Conservation (phyloP, 2,888 invertebrate species). For the Nomada fucata region DNA sequence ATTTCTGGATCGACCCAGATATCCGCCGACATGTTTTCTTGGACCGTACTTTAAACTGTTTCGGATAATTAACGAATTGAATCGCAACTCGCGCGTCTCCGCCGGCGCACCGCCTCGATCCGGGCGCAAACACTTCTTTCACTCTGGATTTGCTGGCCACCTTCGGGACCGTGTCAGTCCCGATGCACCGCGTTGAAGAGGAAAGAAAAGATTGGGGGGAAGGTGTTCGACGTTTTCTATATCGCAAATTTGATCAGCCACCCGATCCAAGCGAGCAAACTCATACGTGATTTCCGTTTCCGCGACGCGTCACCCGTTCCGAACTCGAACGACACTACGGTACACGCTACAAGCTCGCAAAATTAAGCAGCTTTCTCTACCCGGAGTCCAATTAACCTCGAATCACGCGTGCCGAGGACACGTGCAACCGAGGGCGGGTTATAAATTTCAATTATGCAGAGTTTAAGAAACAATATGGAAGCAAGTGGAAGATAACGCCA, state of each 20-base stretch:
- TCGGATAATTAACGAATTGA: slow-evolving; percentile 80
- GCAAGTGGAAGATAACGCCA: slow-evolving; percentile 19
- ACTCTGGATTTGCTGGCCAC: slow-evolving; percentile 39
- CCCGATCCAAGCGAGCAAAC: no score
- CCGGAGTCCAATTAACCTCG: slow-evolving; percentile 43
- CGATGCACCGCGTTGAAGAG: background rate
- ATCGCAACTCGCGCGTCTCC: slow-evolving; percentile 67
- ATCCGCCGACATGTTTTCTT: slow-evolving; percentile 74
- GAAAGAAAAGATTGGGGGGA: no score
- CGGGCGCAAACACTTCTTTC: slow-evolving; percentile 54
- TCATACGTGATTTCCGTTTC: background rate
- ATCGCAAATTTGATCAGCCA: background rate
- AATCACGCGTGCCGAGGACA: slow-evolving; percentile 18
- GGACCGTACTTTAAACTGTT: slow-evolving; percentile 78
- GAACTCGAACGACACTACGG: background rate
- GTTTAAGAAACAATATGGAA: slow-evolving; percentile 43
- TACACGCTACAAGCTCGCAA: background rate
- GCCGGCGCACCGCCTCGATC: slow-evolving; percentile 66
- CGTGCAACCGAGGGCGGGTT: background rate
- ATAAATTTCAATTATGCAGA: slow-evolving; percentile 56
- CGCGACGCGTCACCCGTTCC: background rate
- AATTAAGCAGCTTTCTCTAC: slow-evolving; percentile 36
- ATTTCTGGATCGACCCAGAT: slow-evolving; percentile 82
- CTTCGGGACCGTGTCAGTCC: background rate
- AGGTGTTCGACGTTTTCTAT: background rate